Evolutionary conservation across 2,888 invertebrate genomes (phyloP).

Genomic region (Aspidiotus rigidus): DNA sequence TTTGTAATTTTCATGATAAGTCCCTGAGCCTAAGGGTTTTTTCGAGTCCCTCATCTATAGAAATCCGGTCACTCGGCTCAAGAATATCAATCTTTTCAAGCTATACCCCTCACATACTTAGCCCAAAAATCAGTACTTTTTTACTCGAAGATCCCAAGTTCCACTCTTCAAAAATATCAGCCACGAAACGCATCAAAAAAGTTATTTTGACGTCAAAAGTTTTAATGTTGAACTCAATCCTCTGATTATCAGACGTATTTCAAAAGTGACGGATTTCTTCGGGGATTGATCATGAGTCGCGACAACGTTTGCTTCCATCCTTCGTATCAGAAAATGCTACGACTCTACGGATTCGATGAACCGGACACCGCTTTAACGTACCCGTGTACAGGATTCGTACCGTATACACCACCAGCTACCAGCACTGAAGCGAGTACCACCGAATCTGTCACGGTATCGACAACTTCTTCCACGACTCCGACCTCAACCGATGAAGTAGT

Average conservation of each 20-base stretch:
- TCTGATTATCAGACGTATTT: slow-evolving; percentile 60
- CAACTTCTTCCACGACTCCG: slow-evolving; percentile 25
- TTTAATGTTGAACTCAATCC: background rate
- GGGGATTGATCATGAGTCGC: slow-evolving; percentile 67
- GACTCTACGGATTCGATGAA: slow-evolving; percentile 69
- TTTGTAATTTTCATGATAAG: too few species aligned
- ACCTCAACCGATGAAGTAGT: slow-evolving; percentile 28
- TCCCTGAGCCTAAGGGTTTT: too few species aligned
- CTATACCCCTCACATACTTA: too few species aligned
- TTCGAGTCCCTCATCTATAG: too few species aligned
- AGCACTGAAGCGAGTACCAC: slow-evolving; percentile 18
- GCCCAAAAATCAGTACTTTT: too few species aligned
- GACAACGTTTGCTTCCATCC: slow-evolving; percentile 65
- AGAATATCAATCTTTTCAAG: too few species aligned
- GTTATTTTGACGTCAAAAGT: slow-evolving; percentile 33
- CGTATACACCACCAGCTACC: slow-evolving; percentile 35
- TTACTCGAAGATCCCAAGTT: too few species aligned
- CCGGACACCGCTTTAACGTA: slow-evolving; percentile 44
- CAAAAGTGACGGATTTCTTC: slow-evolving; percentile 70
- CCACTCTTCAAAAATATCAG: too few species aligned
- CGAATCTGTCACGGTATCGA: slow-evolving; percentile 28
- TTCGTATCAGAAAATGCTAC: slow-evolving; percentile 62
- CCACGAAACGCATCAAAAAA: too few species aligned
- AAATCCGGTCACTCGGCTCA: background rate
- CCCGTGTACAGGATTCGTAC: slow-evolving; percentile 31